Base-by-base conservation (phyloP, 2,113 vertebrate species). In the Coracopsis vasa region DNA sequence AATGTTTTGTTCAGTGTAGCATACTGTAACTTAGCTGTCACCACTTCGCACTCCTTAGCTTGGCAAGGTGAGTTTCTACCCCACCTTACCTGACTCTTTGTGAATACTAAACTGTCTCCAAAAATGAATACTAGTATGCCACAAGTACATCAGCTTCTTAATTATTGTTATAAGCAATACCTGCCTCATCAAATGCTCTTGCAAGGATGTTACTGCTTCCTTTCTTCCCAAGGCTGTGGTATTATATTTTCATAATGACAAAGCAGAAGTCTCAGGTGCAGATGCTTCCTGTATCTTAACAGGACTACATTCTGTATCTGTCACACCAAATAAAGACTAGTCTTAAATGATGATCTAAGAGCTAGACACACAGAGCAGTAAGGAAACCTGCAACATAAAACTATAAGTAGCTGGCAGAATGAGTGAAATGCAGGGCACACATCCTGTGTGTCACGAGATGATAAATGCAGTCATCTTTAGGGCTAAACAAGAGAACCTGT, bases 231-330 rank as follows among this genome's bases (percentile, higher is more conserved):
- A 39, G 37, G 28, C 23, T n/a, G 19, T 39, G 39, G 2, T 50
- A 60, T 92, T 94, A 56, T 8, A 31, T 87, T 82, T 92, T 94
- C 56, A 61, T 75, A 73, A 85, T 25, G 56, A 88, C 73, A 92
- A 96, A 96, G 58, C 47, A 91, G 84, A 82, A 94, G 39, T 65
- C 66, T 73, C 16, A 3, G 28, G 54, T 75, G 67, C 56, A 70
- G 47, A 62, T 89, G 58, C n/a, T 93, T 70, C 16, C 83, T 80
- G 21, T 73, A 17, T 33, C 58, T 60, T 73, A 67, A 83, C 4
- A 6, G 11, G 64, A 41, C 47, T 92, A 61, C 66, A 66, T 86
- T 53, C 65, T 86, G 50, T 66, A 80, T 48, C 70, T 95, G 88
- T 83, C 73, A 79, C 41, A 53, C 53, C 53, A 78, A 45, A 91